phyloP scores from a whole-genome alignment of 2,797 vertebrate genomes.

The Hypotaenidia okinawae region DNA sequence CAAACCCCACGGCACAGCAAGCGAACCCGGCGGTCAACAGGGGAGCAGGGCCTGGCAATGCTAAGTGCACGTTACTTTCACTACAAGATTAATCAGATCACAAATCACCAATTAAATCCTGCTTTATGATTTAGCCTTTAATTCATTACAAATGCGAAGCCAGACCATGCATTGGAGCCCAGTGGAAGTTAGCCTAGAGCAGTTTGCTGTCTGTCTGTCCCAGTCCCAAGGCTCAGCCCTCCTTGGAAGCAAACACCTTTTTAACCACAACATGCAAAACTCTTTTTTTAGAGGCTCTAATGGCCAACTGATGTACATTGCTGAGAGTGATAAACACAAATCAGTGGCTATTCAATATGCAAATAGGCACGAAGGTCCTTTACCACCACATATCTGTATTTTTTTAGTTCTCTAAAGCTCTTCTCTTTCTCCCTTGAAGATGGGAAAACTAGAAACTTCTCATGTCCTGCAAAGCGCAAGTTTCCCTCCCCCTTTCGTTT shows the following conservation, averaged over 20 bases:
- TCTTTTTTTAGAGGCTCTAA: background rate
- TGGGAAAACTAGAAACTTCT: background rate
- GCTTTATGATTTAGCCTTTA: slow-evolving; percentile 18
- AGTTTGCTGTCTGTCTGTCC: background rate
- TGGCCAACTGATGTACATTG: background rate
- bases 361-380: background rate
- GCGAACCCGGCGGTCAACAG: background rate
- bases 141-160: background rate
- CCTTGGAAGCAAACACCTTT: background rate
- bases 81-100: background rate
- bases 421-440: background rate
- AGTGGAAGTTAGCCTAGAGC: background rate
- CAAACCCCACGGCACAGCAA: background rate
- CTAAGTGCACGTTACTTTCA: background rate
- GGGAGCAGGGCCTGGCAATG: background rate
- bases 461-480: rapidly evolving
- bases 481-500: background rate
- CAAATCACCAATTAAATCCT: background rate
- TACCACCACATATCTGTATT: rapidly evolving
- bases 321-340: background rate
- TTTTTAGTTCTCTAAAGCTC: background rate
- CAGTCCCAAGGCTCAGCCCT: background rate
- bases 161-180: background rate
- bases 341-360: background rate
- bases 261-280: background rate